Evolutionary conservation across 2,797 vertebrate genomes (phyloP), one percentile per base, ranked within the genome.

Genomic region (Coregonus ussuriensis): DNA sequence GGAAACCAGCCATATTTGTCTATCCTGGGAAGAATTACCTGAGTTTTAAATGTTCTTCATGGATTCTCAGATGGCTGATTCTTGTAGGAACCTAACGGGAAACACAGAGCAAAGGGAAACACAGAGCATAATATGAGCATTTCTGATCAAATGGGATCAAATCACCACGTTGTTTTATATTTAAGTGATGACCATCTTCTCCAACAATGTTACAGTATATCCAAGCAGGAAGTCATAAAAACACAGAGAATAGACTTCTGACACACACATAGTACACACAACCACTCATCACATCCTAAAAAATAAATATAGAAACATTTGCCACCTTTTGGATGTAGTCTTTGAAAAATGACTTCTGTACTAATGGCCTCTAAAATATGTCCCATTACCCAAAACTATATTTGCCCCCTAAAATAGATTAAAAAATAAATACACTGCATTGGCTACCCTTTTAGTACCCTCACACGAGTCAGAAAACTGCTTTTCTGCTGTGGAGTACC

Each of bases 211-310:
- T 0, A 67, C 75, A 68, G 72, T 15, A 67, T 77, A 85, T 90
- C 80, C 84, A 76, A 82, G 41, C 82, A 87, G 89, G 92, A 90
- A 91, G 87, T 88, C 86, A 82, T 71, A 86, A 88, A 81, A 33
- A 1, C 0, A 67, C 88, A 85, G 71, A 76, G 83, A 71, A 25
- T 14, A 51, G 3, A 63, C 59, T 11, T 6, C 52, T 4, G 3
- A 52, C 21, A 52, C 21, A 52, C 51, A 71, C 41, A 29, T 21
- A 16, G 56, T 35, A 7, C 33, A 71, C 65, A 35, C 63, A 51
- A 6, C 6, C 41, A 47, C 41, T 52, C 37, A 71, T 11, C 51
- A n/a, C 71, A 35, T 13, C 18, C 53, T 3, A 21, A 54, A 29
- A 35, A 16, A 72, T 4, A 18, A 31, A 4, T 18, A 52, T 9